phyloP scores from a whole-genome alignment of 2,113 vertebrate species.

The Raja brachyura region DNA sequence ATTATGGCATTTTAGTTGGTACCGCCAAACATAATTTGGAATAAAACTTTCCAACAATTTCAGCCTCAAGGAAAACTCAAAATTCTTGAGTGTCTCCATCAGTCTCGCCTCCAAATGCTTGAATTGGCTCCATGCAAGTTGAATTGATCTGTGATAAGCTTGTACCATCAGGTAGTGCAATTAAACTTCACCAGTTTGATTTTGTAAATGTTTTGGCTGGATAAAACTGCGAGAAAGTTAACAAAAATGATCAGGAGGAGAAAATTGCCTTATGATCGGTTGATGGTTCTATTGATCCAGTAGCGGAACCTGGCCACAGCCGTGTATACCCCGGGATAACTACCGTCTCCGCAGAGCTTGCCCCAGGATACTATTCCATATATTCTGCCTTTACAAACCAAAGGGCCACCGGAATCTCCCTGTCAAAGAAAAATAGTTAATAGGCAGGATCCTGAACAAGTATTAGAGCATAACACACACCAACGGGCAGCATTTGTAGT shows the following conservation, averaged over 20 bases:
- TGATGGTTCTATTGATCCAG: conserved; percentile 67
- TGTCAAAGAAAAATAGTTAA: conserved; percentile 43
- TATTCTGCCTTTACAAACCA: conserved; percentile 66
- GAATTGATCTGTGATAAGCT: not conserved
- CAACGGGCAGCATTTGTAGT: too few relatives aligned
- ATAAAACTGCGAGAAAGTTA: not conserved
- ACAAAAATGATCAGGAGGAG: not conserved
- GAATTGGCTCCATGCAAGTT: too few relatives aligned
- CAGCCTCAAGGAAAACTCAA: not conserved
- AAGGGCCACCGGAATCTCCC: conserved; percentile 70
- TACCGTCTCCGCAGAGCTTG: conserved; percentile 57
- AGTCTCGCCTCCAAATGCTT: too few relatives aligned
- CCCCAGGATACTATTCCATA: conserved; percentile 76
- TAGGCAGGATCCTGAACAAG: too few relatives aligned
- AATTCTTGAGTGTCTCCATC: too few relatives aligned
- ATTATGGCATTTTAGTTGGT: not conserved
- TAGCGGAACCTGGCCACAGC: conserved; percentile 61
- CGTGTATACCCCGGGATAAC: conserved; percentile 68
- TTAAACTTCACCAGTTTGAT: not conserved
- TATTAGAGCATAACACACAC: too few relatives aligned
- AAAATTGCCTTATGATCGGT: conserved; percentile 54
- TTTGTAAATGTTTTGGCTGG: not conserved
- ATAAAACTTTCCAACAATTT: not conserved
- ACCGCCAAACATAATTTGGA: not conserved
- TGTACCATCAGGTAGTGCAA: not conserved